A percentile compares a stretch with the other conserved stretches of the same genome.
Conservation (phyloP, 2,888 invertebrate genomes). For the Mesodorylaimus sp. region DNA sequence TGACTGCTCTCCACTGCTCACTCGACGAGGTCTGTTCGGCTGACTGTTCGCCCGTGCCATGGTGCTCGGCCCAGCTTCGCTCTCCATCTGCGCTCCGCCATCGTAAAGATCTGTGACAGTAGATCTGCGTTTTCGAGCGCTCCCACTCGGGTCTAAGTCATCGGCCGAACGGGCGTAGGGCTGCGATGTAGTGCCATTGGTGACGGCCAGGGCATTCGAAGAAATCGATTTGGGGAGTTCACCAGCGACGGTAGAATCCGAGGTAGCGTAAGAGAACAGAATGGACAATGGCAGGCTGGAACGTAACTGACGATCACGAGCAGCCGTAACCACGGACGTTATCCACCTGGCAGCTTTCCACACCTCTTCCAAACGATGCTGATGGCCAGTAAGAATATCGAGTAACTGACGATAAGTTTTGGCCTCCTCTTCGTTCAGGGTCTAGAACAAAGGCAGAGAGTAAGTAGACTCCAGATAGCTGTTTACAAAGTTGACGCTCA, state of each 20-base stretch:
- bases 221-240: conserved; percentile 13
- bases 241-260: conserved; percentile 18
- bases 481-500: conserved; percentile 23
- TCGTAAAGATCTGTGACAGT: no score
- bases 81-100: no score
- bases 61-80: neutral
- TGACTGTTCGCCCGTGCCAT: neutral
- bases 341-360: conserved; percentile 93
- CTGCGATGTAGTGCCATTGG: conserved; percentile 9
- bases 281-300: conserved; percentile 32
- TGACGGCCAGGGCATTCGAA: conserved; percentile 5
- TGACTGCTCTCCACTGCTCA: no score
- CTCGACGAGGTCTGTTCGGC: no score
- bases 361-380: conserved; percentile 60
- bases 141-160: no score
- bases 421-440: neutral
- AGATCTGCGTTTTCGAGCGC: no score
- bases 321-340: conserved; percentile 80
- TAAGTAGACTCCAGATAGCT: neutral
- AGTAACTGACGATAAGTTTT: neutral
- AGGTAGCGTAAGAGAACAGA: conserved; percentile 21
- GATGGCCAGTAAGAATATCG: conserved; percentile 51
- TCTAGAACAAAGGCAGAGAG: conserved; percentile 9
- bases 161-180: no score
- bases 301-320: conserved; percentile 50